Base-by-base conservation (phyloP, 1,140 invertebrate species). In the Tenebrio molitor region DNA sequence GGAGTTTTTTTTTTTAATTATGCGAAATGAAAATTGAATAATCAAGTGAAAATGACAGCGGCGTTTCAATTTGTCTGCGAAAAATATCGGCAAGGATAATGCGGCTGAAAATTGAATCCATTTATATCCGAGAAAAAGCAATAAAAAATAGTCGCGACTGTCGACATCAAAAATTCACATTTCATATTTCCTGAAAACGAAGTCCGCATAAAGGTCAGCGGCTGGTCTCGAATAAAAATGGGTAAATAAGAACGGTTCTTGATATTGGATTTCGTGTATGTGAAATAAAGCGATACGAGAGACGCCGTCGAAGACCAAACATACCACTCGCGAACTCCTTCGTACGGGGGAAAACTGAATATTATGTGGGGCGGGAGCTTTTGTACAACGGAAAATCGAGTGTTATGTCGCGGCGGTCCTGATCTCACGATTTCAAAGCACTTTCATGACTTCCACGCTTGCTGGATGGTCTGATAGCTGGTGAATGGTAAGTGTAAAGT, bases 131-230 rank as follows among this genome's bases (percentile, higher is more conserved):
- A 33, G 33, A 65, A 41, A 65, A 65, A 12, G 33, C 17, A 39
- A 65, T 65, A 65, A 65, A 53, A 65, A 65, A 65, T 65, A 41
- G 63, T 42, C 58, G 46, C 46, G 19, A 53, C 46, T 53, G 19
- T 21, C 46, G 10, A 2, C 17, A 53, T 53, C 46, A 65, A 65
- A 65, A 65, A 65, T 65, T 64, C 58, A 64, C 33, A 39, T 64
- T 64, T 64, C 63, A 41, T 41, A 65, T 65, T 33, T 64, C 25
- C 23, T 64, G 19, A 36, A 33, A 62, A 14, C 29, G 58, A 64
- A 34, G 14, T 41, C 17, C 29, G 25, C 16, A 65, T 19, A 23
- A 36, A 65, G 63, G 63, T 39, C 63, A 65, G 63, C 39, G 34
- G 15, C 8, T 34, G 25, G 58, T 64, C 34, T 25, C 15, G 58